Base-by-base conservation (phyloP, 1,140 invertebrate species). In the Pogonus chalceus region DNA sequence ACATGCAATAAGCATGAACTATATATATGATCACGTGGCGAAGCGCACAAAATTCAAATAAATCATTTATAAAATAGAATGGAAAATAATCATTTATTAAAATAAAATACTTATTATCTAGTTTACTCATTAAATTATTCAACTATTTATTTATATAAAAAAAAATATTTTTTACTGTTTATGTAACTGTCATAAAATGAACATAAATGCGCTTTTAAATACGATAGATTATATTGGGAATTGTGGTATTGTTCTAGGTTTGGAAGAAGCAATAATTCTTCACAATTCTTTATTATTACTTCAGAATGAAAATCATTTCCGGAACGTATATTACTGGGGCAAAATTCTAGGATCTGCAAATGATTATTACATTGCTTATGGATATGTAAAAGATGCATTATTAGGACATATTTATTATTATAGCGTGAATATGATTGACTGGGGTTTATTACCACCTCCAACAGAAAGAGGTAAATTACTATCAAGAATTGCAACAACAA, bases 301-400 rank as follows among this genome's bases (percentile, higher is more conserved):
- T 16, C 80, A 87, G 65, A 77, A 80, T 46, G 85, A 89, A 62
- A 88, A 88, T 69, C 83, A 88, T 62, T 87, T 88, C 64, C 66
- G 69, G 1, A 78, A 80, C 56, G 78, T 84, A 48, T 87, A 79
- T 57, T 86, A 87, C 56, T 87, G 84, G 83, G 87, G 86, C 1
- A 77, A 78, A 62, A 80, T 90, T 35, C 76, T 79, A 51, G 85
- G 83, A 0, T 68, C 75, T 0, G 73, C 79, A 37, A 73, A 69
- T 3, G 85, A 88, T 69, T 90, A 89, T 63, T 82, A 84, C 60
- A 76, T 90, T 35, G 80, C 83, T 1, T 87, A 79, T 62, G 86
- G 86, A 14, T 84, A 82, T 54, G 71, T 73, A 18, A 80, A 76
- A 43, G 84, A 89, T 62, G 82, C 78, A 23, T 62, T 88, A 2